A percentile compares a stretch with the other conserved stretches of the same genome.
phyloP scores from a whole-genome alignment of 2,888 invertebrate genomes.

The Pediacus dermestoides region DNA sequence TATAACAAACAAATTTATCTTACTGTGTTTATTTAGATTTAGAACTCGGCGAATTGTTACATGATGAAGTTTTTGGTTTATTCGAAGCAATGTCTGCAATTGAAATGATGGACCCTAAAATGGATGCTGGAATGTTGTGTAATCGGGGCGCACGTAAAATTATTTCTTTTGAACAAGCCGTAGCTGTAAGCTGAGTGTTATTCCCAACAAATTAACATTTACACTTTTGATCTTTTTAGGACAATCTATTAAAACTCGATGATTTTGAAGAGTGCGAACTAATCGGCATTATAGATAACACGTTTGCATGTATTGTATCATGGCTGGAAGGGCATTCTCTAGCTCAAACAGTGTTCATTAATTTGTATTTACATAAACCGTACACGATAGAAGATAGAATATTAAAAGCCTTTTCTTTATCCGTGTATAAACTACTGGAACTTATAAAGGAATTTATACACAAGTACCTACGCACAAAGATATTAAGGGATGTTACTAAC shows the following conservation, averaged over 20 bases:
- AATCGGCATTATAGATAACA: constrained; percentile 91
- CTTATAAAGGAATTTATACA: constrained; percentile 85
- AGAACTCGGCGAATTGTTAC: constrained; percentile 83
- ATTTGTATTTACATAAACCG: constrained; percentile 91
- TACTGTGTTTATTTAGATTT: constrained; percentile 55
- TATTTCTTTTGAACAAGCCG: constrained; percentile 81
- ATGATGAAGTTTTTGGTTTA: constrained; percentile 86
- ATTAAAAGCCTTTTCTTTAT: constrained; percentile 81
- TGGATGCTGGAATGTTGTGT: constrained; percentile 98
- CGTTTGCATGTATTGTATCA: constrained; percentile 89
- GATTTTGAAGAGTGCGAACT: constrained; percentile 74
- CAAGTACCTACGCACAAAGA: too few relatives aligned
- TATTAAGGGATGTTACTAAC: too few relatives aligned
- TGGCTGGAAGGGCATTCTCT: constrained; percentile 97
- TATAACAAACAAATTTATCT: background rate
- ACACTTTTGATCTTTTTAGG: constrained; percentile 51
- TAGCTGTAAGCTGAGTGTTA: constrained; percentile 58
- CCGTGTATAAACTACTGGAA: constrained; percentile 84
- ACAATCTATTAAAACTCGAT: constrained; percentile 72
- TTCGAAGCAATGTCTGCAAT: constrained; percentile 99
- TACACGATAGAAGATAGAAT: constrained; percentile 77
- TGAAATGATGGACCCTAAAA: constrained; percentile 99
- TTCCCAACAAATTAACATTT: background rate
- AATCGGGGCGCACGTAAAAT: constrained; percentile 83
- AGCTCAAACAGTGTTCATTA: constrained; percentile 96